Conservation (phyloP, 2,797 vertebrate genomes). For the Scomberomorus guttatus region DNA sequence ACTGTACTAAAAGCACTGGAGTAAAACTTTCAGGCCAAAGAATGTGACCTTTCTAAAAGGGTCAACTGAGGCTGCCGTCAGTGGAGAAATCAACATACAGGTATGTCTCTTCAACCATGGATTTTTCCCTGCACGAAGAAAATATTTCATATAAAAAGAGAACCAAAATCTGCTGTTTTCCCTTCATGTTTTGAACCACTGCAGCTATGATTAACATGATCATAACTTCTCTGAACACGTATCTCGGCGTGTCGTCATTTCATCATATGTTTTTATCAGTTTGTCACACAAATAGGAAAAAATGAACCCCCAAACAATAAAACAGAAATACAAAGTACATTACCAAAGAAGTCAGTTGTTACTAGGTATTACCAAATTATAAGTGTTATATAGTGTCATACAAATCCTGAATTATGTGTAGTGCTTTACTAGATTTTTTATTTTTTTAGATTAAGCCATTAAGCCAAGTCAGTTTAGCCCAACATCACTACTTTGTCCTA, state of each 20-base stretch:
- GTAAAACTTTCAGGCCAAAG: too few species aligned
- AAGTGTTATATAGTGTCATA: not conserved
- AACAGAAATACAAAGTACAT: too few species aligned
- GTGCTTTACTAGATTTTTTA: not conserved
- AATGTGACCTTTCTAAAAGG: too few species aligned
- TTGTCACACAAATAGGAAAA: not conserved
- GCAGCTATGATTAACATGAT: not conserved
- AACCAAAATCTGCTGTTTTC: not conserved
- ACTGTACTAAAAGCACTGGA: too few species aligned
- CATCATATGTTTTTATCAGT: not conserved
- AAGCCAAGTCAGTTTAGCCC: not conserved
- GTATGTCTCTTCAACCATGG: not conserved
- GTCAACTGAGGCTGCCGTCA: not conserved
- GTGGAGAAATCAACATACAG: not conserved
- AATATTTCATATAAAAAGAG: slow-evolving; percentile 3
- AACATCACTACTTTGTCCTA: not conserved
- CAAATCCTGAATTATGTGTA: not conserved
- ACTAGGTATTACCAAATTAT: not conserved
- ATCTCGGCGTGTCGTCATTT: too few species aligned
- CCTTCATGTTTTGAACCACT: not conserved
- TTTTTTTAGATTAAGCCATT: not conserved
- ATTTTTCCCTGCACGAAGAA: not conserved
- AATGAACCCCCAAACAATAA: not conserved
- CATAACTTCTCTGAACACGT: too few species aligned
- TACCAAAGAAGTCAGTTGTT: not conserved